These are phyloP conservation scores for Agrilus mali DNA, from an alignment of 2,888 invertebrate genomes.

Conservation along the genomic window DNA sequence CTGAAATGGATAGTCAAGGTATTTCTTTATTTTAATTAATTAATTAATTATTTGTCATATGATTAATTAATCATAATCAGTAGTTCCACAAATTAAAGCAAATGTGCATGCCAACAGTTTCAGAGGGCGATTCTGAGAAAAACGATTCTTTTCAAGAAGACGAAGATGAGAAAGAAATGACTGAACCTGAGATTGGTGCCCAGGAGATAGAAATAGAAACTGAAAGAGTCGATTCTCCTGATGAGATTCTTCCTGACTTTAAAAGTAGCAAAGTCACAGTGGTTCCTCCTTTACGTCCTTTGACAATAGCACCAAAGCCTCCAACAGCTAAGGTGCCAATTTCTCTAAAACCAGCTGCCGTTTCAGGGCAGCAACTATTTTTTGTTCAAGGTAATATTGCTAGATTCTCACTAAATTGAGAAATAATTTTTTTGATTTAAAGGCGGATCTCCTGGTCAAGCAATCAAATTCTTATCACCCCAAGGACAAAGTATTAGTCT, in stretches of 20 bases:
- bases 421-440: conserved; percentile 1
- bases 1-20: conserved; percentile 27
- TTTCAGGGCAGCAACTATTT: conserved; percentile 35
- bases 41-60: no score
- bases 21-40: conserved; percentile 2
- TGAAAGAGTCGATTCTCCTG: conserved; percentile 21
- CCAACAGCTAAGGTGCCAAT: conserved; percentile 23
- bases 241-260: conserved; percentile 23
- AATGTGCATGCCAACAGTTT: background rate
- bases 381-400: conserved; percentile 30
- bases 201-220: conserved; percentile 29
- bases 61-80: no score
- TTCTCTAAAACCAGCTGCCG: conserved; percentile 25
- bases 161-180: conserved; percentile 21
- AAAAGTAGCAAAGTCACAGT: conserved; percentile 15
- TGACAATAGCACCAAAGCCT: conserved; percentile 42
- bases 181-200: conserved; percentile 24
- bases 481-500: conserved; percentile 30
- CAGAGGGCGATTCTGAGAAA: conserved; percentile 8
- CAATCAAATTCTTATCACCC: conserved; percentile 30
- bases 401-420: background rate
- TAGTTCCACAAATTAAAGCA: background rate
- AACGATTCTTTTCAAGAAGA: conserved; percentile 8
- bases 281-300: conserved; percentile 29
- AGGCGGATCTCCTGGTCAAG: conserved; percentile 24